phyloP scores from a whole-genome alignment of 2,888 invertebrate genomes.

The Cheilosia impressa region DNA sequence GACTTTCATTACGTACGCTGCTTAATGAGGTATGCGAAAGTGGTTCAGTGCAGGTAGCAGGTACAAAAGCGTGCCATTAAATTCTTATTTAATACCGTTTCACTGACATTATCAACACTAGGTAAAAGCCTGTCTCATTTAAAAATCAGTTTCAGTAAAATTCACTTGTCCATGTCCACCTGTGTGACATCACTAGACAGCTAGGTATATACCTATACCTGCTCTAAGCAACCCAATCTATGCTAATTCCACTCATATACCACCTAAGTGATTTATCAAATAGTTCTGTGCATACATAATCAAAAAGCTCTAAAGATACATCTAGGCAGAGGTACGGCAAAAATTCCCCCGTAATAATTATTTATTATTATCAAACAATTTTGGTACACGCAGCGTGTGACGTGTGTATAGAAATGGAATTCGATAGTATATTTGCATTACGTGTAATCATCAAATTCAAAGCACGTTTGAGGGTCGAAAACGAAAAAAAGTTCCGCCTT shows the following conservation, averaged over 20 bases:
- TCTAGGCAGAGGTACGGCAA: conserved; percentile 15
- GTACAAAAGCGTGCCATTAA: conserved; percentile 7
- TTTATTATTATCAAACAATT: conserved; percentile 58
- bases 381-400: conserved; percentile 24
- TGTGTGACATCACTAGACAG: conserved; percentile 21
- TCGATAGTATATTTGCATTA: conserved; percentile 13
- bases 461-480: conserved; percentile 71
- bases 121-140: background rate
- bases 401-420: conserved; percentile 12
- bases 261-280: conserved; percentile 50
- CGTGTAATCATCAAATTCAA: conserved; percentile 25
- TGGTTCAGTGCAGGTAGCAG: background rate
- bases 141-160: background rate
- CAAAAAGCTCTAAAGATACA: conserved; percentile 30
- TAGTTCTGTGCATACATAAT: conserved; percentile 57
- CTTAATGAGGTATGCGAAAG: background rate
- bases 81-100: conserved; percentile 5
- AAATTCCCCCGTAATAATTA: conserved; percentile 24
- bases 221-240: conserved; percentile 17
- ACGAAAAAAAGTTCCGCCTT: conserved; percentile 51
- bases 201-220: background rate
- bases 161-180: background rate
- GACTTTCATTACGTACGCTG: background rate
- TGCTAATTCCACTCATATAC: conserved; percentile 22
- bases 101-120: background rate